phyloP scores from a whole-genome alignment of 2,888 invertebrate genomes.

The Morpho achilles region DNA sequence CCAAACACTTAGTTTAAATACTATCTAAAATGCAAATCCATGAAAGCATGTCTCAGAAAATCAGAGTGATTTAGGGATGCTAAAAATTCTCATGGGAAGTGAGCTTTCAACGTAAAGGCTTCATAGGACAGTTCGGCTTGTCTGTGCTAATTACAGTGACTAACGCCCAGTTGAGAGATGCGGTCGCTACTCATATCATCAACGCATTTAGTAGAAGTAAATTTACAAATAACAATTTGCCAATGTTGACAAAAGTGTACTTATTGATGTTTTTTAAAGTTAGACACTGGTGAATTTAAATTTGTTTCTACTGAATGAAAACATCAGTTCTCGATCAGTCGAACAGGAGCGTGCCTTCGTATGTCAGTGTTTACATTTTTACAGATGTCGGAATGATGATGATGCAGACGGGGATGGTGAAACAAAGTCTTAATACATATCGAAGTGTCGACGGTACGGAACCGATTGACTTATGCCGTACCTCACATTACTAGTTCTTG shows the following conservation, averaged over 20 bases:
- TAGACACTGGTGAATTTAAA: constrained; percentile 12
- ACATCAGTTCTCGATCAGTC: constrained; percentile 35
- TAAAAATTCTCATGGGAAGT: constrained; percentile 57
- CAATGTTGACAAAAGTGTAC: background rate
- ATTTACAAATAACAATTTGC: constrained; percentile 13
- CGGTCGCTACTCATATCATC: constrained; percentile 60
- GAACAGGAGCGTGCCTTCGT: constrained; percentile 59
- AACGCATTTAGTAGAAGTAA: constrained; percentile 57
- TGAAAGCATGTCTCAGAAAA: constrained; percentile 79
- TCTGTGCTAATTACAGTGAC: constrained; percentile 71
- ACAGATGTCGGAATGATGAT: constrained; percentile 98
- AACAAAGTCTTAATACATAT: constrained; percentile 90
- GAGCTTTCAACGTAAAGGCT: constrained; percentile 67
- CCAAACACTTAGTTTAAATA: constrained; percentile 60
- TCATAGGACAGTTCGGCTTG: constrained; percentile 70
- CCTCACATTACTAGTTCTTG: constrained; percentile 72
- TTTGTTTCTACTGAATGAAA: constrained; percentile 30
- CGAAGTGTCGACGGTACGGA: constrained; percentile 90
- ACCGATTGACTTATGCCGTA: constrained; percentile 64
- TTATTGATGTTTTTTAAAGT: background rate
- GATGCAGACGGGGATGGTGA: constrained; percentile 98
- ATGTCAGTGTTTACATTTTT: constrained; percentile 84
- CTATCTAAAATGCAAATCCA: constrained; percentile 56
- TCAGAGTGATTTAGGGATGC: constrained; percentile 57
- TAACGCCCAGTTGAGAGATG: constrained; percentile 55